These are phyloP conservation scores for Schrankia costaestrigalis DNA, from an alignment of 2,888 invertebrate species.

Conservation along the genomic window DNA sequence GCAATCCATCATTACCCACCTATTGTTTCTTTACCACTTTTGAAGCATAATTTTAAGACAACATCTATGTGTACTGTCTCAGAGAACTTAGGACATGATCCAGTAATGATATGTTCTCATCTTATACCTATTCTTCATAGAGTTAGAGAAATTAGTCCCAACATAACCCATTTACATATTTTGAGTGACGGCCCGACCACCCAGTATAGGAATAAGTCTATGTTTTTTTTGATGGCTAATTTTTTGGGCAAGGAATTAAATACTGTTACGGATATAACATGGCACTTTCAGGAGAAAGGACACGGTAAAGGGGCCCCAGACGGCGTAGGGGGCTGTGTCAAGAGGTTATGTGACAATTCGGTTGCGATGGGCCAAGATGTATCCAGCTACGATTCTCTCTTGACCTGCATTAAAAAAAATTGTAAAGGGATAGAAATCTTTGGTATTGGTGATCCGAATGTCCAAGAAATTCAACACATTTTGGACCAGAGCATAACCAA, in stretches of 20 bases:
- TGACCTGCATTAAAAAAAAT: slow-evolving; percentile 12
- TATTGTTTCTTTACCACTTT: too few relatives aligned
- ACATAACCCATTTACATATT: slow-evolving; percentile 13
- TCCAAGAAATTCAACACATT: slow-evolving; percentile 9
- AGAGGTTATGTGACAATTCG: slow-evolving; percentile 8
- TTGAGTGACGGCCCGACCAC: slow-evolving; percentile 14
- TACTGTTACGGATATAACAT: slow-evolving; percentile 10
- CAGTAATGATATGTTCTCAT: slow-evolving; percentile 21
- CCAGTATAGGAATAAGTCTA: slow-evolving; percentile 12
- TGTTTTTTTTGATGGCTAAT: slow-evolving; percentile 14
- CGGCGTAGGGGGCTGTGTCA: slow-evolving; percentile 14
- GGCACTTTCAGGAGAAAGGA: not conserved
- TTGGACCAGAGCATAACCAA: slow-evolving; percentile 4
- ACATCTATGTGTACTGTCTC: slow-evolving; percentile 16
- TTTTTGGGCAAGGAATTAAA: slow-evolving; percentile 10
- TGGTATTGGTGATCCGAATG: slow-evolving; percentile 5
- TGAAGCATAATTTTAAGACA: too few relatives aligned
- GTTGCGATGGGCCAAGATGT: slow-evolving; percentile 12
- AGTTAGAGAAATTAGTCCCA: slow-evolving; percentile 12
- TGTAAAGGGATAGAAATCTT: slow-evolving; percentile 12
- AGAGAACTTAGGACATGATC: slow-evolving; percentile 22
- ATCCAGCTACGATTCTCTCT: slow-evolving; percentile 6
- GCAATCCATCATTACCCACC: too few relatives aligned
- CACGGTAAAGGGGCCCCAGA: slow-evolving; percentile 9
- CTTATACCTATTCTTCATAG: slow-evolving; percentile 11